Base-by-base conservation (phyloP, 2,797 vertebrate genomes). In the Dendrocincla fuliginosa region DNA sequence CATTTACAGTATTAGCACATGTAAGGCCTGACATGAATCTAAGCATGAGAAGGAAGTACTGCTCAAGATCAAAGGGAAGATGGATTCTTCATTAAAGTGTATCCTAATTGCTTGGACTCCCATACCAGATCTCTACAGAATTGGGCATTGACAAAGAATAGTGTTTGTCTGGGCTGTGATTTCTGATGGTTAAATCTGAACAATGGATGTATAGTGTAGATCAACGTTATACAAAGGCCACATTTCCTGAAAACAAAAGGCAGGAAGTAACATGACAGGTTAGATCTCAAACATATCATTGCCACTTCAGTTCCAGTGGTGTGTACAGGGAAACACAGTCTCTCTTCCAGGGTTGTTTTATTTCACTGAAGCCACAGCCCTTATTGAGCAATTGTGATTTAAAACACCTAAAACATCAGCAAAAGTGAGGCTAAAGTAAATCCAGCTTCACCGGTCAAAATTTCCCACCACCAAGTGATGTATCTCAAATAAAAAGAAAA, bases 171-270 rank as follows among this genome's bases (percentile, higher is more conserved):
- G 47, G 61, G 52, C 57, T 75, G 55, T 90, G 68, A 64, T 84
- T 80, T 69, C 86, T 83, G 63, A 64, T 46, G 1, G 47, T 69
- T 76, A 90, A 76, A 49, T 52, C 42, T 65, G 20, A 92, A 67
- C 63, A 78, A 60, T 15, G 13, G 83, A 63, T 25, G 41, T 33
- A 11, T 8, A 65, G 59, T 1, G 6, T 33, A 60, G 53, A 86
- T 46, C 13, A 39, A 53, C 2, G 0, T 68, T 74, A 44, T 9
- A 64, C 74, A 90, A 65, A 8, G 46, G 46, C 39, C 63, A 56
- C 35, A 47, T 68, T 90, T 89, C 84, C 89, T 91, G 87, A 59
- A 93, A 93, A 90, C 7, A 79, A 71, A 90, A 41, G 42, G 41
- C 42, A 90, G 59, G 35, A 81, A 84, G 24, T 63, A 77, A 87